Percentiles rank a stretch among this genome's conserved stretches.
phyloP scores from a whole-genome alignment of 2,888 invertebrate species.

The Rhingia rostrata region DNA sequence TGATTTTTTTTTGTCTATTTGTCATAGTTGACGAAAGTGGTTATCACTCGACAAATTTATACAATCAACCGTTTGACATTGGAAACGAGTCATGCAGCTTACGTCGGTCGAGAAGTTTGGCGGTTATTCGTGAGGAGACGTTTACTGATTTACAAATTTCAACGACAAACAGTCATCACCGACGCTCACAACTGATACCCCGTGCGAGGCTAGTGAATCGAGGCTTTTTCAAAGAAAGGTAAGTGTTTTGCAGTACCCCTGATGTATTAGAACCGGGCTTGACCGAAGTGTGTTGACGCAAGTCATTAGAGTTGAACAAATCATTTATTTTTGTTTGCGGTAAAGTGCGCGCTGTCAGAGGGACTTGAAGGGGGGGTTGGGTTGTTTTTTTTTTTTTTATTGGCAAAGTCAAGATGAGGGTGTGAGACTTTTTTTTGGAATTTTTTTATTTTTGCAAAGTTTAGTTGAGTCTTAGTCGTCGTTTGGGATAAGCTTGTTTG shows the following conservation, averaged over 20 bases:
- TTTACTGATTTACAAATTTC: constrained; percentile 88
- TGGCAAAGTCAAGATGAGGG: constrained; percentile 30
- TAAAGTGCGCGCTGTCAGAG: constrained; percentile 3
- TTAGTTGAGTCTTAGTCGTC: constrained; percentile 49
- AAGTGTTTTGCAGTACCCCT: constrained; percentile 75
- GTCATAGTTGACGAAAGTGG: constrained; percentile 76
- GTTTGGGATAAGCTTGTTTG: constrained; percentile 2
- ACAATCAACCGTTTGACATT: constrained; percentile 78
- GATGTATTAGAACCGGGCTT: not conserved
- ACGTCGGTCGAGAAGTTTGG: constrained; percentile 88
- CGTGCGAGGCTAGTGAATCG: constrained; percentile 91
- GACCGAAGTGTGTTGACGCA: constrained; percentile 4
- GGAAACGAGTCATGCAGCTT: constrained; percentile 84
- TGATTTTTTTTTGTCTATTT: constrained; percentile 9
- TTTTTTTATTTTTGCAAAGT: not conserved
- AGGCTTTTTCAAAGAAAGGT: constrained; percentile 90
- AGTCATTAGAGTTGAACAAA: constrained; percentile 27
- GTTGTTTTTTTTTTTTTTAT: constrained; percentile 3
- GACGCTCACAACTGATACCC: constrained; percentile 91
- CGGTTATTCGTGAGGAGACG: constrained; percentile 90
- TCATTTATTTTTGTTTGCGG: constrained; percentile 3
- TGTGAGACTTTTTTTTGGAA: constrained; percentile 18
- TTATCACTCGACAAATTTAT: constrained; percentile 77
- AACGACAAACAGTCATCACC: constrained; percentile 85
- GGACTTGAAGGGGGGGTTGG: constrained; percentile 36